phyloP scores from a whole-genome alignment of 1,140 invertebrate species.

The Nasonia longicornis region DNA sequence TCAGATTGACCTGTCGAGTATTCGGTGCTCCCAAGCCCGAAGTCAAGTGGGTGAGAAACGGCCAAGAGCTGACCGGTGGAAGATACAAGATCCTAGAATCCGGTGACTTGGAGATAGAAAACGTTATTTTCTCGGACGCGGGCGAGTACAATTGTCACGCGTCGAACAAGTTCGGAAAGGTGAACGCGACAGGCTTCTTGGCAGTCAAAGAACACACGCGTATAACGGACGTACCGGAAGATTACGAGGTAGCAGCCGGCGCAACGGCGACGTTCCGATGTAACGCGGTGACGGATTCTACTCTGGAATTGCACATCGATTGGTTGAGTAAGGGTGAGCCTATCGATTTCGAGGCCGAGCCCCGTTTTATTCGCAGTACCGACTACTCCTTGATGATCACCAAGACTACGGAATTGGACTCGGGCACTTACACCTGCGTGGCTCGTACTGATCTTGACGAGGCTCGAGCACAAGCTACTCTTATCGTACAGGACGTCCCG shows the following conservation, averaged over 20 bases:
- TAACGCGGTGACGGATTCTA: conserved; percentile 88
- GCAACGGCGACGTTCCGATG: conserved; percentile 92
- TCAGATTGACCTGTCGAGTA: conserved; percentile 90
- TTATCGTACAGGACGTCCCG: conserved; percentile 96
- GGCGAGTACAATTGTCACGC: conserved; percentile 94
- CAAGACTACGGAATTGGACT: conserved; percentile 94
- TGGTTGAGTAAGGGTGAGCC: conserved; percentile 88
- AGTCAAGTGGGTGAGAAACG: conserved; percentile 92
- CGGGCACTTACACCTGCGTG: conserved; percentile 96
- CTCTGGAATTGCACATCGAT: conserved; percentile 82
- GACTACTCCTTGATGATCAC: conserved; percentile 95
- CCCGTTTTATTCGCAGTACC: conserved; percentile 83
- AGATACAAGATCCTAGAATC: conserved; percentile 78
- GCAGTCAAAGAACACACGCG: conserved; percentile 87
- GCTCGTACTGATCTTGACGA: conserved; percentile 91
- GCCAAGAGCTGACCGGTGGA: conserved; percentile 86
- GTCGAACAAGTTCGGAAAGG: conserved; percentile 90
- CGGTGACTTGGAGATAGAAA: conserved; percentile 88
- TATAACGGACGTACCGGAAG: conserved; percentile 87
- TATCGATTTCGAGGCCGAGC: conserved; percentile 90
- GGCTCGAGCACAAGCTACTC: conserved; percentile 83
- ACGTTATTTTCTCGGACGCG: conserved; percentile 86
- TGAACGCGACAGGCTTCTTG: conserved; percentile 80
- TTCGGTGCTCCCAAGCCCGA: conserved; percentile 94
- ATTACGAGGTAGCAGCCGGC: conserved; percentile 92